Evolutionary conservation across 2,888 invertebrate genomes (phyloP).

Genomic region (Plebejus argus): DNA sequence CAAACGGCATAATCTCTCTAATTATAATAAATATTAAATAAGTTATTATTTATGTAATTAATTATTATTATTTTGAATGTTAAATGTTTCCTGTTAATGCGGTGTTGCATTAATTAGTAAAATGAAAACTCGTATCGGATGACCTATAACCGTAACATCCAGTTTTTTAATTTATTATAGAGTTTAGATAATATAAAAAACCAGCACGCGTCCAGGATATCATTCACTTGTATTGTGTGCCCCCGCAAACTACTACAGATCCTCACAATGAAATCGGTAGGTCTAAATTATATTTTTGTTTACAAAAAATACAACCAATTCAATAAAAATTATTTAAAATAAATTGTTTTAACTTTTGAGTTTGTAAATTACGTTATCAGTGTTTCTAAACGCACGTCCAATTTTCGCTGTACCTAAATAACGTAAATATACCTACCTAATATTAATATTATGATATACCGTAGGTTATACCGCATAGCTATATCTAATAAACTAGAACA

Average conservation of each 20-base stretch:
- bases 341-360: no score
- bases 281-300: slow-evolving; percentile 44
- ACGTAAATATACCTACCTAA: no score
- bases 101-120: background rate
- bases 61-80: background rate
- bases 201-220: slow-evolving; percentile 47
- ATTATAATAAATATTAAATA: no score
- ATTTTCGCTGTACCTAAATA: no score
- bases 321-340: no score
- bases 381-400: no score
- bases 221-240: slow-evolving; percentile 66
- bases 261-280: slow-evolving; percentile 76
- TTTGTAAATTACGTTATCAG: no score
- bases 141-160: background rate
- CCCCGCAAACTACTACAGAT: slow-evolving; percentile 51
- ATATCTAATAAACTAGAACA: no score
- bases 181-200: slow-evolving; percentile 16
- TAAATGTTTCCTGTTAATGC: background rate
- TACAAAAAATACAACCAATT: background rate
- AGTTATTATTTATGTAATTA: background rate
- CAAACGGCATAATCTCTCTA: no score
- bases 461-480: no score
- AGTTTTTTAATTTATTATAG: slow-evolving; percentile 20
- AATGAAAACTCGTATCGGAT: background rate
- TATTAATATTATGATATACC: no score